A percentile compares a stretch with the other conserved stretches of the same genome.
Evolutionary conservation across 2,888 invertebrate species (phyloP).

Genomic region (Maniola hyperantus): DNA sequence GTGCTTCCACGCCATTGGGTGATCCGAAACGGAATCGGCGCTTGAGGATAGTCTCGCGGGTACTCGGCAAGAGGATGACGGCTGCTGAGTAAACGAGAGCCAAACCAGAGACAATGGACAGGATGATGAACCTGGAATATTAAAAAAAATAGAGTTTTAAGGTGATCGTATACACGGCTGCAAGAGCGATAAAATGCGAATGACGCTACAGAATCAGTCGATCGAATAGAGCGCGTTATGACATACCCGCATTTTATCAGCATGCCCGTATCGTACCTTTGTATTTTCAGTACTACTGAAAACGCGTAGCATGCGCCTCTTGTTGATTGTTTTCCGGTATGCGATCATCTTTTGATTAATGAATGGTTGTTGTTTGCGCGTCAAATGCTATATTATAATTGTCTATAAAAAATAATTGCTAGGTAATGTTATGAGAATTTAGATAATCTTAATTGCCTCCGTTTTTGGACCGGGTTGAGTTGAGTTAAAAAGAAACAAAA

Average conservation of each 20-base stretch:
- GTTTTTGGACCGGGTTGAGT: slow-evolving; percentile 8
- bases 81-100: slow-evolving; percentile 92
- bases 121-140: slow-evolving; percentile 88
- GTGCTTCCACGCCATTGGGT: slow-evolving; percentile 87
- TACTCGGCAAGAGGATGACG: slow-evolving; percentile 89
- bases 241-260: too few species aligned
- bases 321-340: too few species aligned
- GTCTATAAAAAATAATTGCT: not conserved
- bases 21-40: slow-evolving; percentile 90
- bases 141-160: not conserved
- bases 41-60: slow-evolving; percentile 90
- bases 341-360: too few species aligned
- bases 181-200: not conserved
- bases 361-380: too few species aligned
- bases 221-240: too few species aligned
- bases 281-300: too few species aligned
- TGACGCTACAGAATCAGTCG: not conserved
- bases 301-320: too few species aligned
- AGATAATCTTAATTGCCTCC: not conserved
- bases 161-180: not conserved
- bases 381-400: not conserved
- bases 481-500: slow-evolving; percentile 22
- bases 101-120: slow-evolving; percentile 88
- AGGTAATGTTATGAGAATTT: not conserved
- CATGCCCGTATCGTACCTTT: too few species aligned